phyloP scores from a whole-genome alignment of 2,113 vertebrate species.

The Phoenicopterus ruber region DNA sequence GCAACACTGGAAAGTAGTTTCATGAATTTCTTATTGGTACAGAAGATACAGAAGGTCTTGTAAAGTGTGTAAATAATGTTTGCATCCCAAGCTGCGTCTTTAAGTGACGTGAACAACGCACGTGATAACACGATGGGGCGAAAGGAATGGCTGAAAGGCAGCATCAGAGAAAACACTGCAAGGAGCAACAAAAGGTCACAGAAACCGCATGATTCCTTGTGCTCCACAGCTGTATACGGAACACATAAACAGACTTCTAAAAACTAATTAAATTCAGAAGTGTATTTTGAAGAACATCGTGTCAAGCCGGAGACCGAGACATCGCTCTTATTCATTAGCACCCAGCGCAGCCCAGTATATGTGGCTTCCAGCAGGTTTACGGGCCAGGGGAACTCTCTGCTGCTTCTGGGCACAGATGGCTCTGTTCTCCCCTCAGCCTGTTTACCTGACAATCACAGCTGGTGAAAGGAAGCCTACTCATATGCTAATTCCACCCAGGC shows the following conservation, averaged over 20 bases:
- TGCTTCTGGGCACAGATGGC: neutral
- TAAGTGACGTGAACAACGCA: neutral
- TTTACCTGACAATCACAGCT: neutral
- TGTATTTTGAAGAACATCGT: neutral
- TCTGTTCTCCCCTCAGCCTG: neutral
- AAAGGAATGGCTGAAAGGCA: neutral
- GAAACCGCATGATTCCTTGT: neutral
- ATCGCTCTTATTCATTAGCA: neutral
- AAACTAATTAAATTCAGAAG: conserved; percentile 36
- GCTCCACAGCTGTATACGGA: conserved; percentile 18
- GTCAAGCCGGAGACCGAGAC: neutral
- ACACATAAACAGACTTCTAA: neutral
- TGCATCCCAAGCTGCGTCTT: neutral
- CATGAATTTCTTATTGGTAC: neutral
- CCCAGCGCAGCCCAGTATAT: neutral
- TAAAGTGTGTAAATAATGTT: neutral
- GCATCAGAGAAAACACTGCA: neutral
- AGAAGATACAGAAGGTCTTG: neutral
- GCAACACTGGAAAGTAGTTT: neutral
- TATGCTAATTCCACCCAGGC: neutral
- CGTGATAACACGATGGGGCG: fast-evolving
- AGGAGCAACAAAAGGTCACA: conserved; percentile 22
- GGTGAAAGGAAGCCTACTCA: neutral
- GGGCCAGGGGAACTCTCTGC: neutral
- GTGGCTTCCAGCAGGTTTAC: neutral